phyloP scores from a whole-genome alignment of 2,113 vertebrate species.

The Ascaphus truei region DNA sequence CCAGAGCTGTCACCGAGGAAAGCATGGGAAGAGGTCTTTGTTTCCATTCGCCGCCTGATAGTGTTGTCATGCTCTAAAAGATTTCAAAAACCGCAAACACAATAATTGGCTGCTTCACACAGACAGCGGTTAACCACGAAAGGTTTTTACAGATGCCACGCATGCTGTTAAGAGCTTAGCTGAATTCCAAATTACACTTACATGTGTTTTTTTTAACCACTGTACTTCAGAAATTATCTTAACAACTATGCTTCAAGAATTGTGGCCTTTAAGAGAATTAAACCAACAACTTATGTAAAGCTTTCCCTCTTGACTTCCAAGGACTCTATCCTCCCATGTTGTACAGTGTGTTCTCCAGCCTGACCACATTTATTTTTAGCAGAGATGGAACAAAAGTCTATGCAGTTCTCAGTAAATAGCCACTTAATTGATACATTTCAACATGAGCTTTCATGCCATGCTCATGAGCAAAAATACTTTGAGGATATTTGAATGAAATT shows the following conservation, averaged over 20 bases:
- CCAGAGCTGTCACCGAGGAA: slow-evolving; percentile 21
- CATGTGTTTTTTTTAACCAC: background rate
- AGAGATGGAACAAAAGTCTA: too few species aligned
- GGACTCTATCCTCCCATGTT: too few species aligned
- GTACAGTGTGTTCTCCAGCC: too few species aligned
- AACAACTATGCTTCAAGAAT: background rate
- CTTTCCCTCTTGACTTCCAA: too few species aligned
- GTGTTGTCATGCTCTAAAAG: slow-evolving; percentile 29
- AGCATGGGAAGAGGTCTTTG: slow-evolving; percentile 3
- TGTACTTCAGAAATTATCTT: background rate
- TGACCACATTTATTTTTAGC: too few species aligned
- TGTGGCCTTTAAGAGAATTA: too few species aligned
- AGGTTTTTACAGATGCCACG: background rate
- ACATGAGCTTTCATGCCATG: too few species aligned
- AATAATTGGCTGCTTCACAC: slow-evolving; percentile 31
- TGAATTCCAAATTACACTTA: background rate
- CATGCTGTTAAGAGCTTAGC: background rate
- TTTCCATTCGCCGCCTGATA: slow-evolving; percentile 22
- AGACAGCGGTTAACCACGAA: slow-evolving; percentile 14
- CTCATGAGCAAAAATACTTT: too few species aligned
- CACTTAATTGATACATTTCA: too few species aligned
- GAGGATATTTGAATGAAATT: too few species aligned
- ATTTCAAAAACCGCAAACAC: slow-evolving; percentile 23
- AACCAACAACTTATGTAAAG: too few species aligned
- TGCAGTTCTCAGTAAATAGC: too few species aligned